These are phyloP conservation scores for Myotis lucifugus DNA, from an alignment of 2,113 vertebrate genomes.

Conservation along the genomic window DNA sequence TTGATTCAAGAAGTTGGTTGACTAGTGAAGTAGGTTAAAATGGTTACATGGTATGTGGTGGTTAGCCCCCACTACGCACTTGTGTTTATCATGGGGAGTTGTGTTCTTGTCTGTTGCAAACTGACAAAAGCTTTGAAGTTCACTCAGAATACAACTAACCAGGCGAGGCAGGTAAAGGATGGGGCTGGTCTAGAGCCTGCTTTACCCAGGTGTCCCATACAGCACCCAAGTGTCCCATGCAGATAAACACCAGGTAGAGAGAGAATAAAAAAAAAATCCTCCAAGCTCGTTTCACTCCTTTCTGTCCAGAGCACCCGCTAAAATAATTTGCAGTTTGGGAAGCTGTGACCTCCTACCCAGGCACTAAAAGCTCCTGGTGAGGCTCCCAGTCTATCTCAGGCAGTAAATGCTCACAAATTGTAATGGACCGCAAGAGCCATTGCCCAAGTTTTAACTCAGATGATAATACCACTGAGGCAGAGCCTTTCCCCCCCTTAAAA, in stretches of 20 bases:
- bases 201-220: neutral
- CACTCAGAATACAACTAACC: conserved; percentile 12
- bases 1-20: conserved; percentile 24
- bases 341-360: conserved; percentile 51
- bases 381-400: conserved; percentile 52
- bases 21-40: neutral
- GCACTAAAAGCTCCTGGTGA: conserved; percentile 49
- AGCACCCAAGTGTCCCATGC: neutral
- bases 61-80: neutral
- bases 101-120: neutral
- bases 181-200: neutral
- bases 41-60: neutral
- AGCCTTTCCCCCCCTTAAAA: neutral
- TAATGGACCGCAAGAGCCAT: conserved; percentile 54
- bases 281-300: conserved; percentile 32
- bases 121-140: conserved; percentile 41
- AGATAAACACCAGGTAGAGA: neutral
- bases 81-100: neutral
- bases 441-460: neutral
- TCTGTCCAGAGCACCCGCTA: conserved; percentile 58
- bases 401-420: conserved; percentile 51
- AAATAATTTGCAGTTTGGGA: conserved; percentile 66
- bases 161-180: neutral
- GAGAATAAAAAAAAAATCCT: neutral
- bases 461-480: neutral